Percentiles rank a stretch among this genome's conserved stretches.
Evolutionary conservation across 1,140 invertebrate genomes (phyloP).

Genomic region (Drosophila pruinosa): DNA sequence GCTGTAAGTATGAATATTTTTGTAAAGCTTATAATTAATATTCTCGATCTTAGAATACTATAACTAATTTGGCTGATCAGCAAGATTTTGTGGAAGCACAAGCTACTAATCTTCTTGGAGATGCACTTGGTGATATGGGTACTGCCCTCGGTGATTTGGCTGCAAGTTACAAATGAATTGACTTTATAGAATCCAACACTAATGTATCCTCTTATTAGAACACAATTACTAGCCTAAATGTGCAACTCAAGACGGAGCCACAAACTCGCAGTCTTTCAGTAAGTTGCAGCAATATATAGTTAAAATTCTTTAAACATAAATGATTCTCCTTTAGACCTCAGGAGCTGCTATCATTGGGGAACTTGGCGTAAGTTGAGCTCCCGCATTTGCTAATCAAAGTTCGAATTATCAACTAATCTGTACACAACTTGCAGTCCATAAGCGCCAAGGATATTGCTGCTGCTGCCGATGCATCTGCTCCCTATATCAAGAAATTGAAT

Average conservation of each 20-base stretch:
- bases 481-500: slow-evolving; percentile 39
- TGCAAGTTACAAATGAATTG: slow-evolving; percentile 1
- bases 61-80: slow-evolving; percentile 7
- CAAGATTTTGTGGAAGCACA: slow-evolving; percentile 26
- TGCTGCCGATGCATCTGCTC: slow-evolving; percentile 42
- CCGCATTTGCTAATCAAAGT: not conserved
- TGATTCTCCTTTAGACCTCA: not conserved
- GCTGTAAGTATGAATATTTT: not conserved
- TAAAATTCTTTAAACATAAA: not conserved
- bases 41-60: not conserved
- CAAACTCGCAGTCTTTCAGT: not conserved
- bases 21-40: not conserved
- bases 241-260: not conserved
- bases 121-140: slow-evolving; percentile 32
- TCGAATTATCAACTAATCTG: not conserved
- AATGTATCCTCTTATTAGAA: not conserved
- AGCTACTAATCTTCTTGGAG: slow-evolving; percentile 31
- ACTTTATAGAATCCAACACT: not conserved
- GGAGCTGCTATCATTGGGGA: not conserved
- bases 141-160: slow-evolving; percentile 39
- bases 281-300: not conserved
- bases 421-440: slow-evolving; percentile 16
- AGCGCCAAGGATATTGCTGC: slow-evolving; percentile 44
- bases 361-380: not conserved
- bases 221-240: not conserved